Evolutionary conservation across 2,888 invertebrate species (phyloP), one percentile per base, ranked within the genome.

Genomic region (Nomada lathburiana): DNA sequence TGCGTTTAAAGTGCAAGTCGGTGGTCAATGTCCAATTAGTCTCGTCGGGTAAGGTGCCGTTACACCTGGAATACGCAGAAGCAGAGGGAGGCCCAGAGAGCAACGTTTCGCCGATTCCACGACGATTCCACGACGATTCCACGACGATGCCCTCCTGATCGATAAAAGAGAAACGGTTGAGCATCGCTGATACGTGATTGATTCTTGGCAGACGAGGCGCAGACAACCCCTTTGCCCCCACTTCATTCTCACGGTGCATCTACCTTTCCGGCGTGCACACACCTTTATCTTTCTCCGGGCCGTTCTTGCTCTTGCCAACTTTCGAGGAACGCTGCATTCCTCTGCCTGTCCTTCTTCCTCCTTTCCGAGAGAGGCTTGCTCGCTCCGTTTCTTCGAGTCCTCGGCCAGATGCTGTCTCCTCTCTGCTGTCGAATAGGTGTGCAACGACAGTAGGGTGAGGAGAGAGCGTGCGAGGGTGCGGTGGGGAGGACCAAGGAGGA

Each of bases 201-300:
- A 92, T 92, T 92, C 91, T 85, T 84, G 83, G 91, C 91, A 92
- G 92, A 93, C 93, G 89, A 91, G 92, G 91, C 90, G 92, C 91
- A 92, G 93, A 93, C 93, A 92, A 92, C 91, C 91, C 91, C 90
- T 89, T 89, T 86, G 84, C 87, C 87, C 88, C 87, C 78, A 83
- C 80, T 83, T 72, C 65, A 36, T 79, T 78, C 69, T 80, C 76
- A 42, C 76, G 85, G 29, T 68, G 69, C 64, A 42, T 42, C 44
- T 53, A 59, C 81, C 73, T 67, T 83, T 77, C 65, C 81, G 70
- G 68, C 73, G 64, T 76, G 59, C 44, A 64, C 50, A 26, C 53
- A 71, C 74, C 77, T 78, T 86, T 65, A 86, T 88, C 89, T 89
- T 89, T 69, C 75, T 81, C 84, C 76, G 53, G 78, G 82, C 83